Percentiles rank a stretch among this genome's conserved stretches.
These are phyloP conservation scores for Heliconius himera DNA, from an alignment of 1,140 invertebrate genomes.

Conservation along the genomic window DNA sequence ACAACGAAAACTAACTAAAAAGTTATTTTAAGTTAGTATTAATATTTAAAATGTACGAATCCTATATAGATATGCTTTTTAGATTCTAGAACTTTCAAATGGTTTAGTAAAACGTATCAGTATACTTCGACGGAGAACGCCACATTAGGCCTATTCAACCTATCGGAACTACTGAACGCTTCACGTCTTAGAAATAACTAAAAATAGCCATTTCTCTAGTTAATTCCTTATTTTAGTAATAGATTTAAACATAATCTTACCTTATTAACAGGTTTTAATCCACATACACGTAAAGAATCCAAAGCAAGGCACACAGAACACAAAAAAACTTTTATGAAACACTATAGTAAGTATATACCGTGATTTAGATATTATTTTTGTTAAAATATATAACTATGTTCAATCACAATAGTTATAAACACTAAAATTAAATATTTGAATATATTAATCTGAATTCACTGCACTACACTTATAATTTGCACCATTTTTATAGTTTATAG, in stretches of 20 bases:
- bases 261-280: constrained; percentile 62
- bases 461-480: neutral
- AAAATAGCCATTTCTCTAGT: neutral
- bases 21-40: neutral
- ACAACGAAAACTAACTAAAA: neutral
- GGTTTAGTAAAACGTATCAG: constrained; percentile 13
- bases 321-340: neutral
- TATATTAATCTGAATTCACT: neutral
- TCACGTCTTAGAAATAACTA: constrained; percentile 18
- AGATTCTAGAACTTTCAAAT: neutral
- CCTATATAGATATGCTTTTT: neutral
- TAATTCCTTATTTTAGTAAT: neutral
- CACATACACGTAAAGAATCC: constrained; percentile 61
- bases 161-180: constrained; percentile 38
- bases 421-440: neutral
- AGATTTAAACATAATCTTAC: constrained; percentile 40
- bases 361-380: neutral
- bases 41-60: neutral
- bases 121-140: constrained; percentile 41
- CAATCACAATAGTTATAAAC: neutral
- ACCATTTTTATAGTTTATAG: neutral
- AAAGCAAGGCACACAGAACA: constrained; percentile 45
- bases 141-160: constrained; percentile 57
- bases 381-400: neutral
- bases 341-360: neutral